Conservation (phyloP, 2,888 invertebrate species). For the Camponotus fellah region DNA sequence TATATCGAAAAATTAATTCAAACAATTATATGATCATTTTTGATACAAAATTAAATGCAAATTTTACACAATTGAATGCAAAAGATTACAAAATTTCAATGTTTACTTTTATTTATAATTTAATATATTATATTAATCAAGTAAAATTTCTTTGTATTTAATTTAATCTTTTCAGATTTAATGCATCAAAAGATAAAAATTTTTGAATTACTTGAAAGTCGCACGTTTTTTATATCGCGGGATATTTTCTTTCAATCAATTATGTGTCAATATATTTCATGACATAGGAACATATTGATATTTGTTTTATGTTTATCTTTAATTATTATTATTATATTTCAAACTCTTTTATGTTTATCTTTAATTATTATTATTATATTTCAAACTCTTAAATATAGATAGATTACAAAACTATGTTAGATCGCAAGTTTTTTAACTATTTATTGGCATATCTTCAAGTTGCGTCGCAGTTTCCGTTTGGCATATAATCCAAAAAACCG, state of each 20-base stretch:
- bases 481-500: not conserved
- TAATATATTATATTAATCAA: not conserved
- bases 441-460: constrained; percentile 21
- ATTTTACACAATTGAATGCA: not conserved
- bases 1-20: not conserved
- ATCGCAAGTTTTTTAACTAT: constrained; percentile 3
- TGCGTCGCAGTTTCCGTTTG: not conserved
- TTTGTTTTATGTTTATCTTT: not conserved
- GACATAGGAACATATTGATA: not conserved
- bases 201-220: not conserved
- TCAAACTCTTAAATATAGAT: not conserved
- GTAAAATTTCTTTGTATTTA: not conserved
- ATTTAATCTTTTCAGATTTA: not conserved
- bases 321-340: not conserved
- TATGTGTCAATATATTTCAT: not conserved
- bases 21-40: constrained; percentile 1
- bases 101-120: not conserved
- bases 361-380: not conserved
- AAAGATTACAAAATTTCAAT: not conserved
- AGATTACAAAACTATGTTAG: not conserved
- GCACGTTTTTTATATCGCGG: not conserved
- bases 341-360: not conserved
- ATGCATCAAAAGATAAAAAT: not conserved
- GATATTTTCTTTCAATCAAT: not conserved
- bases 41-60: constrained; percentile 4